phyloP scores from a whole-genome alignment of 2,888 invertebrate species.

The Meiosimyza decipiens region DNA sequence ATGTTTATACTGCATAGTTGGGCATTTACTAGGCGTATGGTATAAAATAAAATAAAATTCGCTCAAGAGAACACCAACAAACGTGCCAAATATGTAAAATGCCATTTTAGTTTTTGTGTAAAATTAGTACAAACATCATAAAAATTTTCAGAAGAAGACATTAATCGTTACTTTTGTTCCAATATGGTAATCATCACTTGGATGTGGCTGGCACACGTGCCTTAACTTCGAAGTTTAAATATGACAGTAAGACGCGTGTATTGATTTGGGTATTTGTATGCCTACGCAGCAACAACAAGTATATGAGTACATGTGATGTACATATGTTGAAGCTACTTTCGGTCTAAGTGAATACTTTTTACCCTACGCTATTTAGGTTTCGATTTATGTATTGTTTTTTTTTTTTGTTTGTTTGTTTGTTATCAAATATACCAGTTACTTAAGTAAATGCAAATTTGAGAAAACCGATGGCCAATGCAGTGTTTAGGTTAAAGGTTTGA shows the following conservation, averaged over 20 bases:
- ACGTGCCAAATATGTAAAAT: constrained; percentile 7
- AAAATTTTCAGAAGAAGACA: neutral
- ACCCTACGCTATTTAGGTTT: neutral
- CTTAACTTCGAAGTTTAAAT: too few relatives aligned
- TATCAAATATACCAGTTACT: too few relatives aligned
- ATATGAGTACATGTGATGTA: neutral
- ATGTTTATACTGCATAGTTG: too few relatives aligned
- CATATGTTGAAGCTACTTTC: too few relatives aligned
- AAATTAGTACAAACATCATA: neutral
- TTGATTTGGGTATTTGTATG: too few relatives aligned
- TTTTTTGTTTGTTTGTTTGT: neutral
- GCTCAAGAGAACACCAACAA: neutral
- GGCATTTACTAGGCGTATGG: too few relatives aligned
- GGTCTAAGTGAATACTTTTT: neutral
- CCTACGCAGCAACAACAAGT: neutral
- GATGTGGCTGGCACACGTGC: too few relatives aligned
- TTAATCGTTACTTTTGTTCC: constrained; percentile 8
- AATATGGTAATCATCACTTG: too few relatives aligned
- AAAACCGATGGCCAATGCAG: too few relatives aligned
- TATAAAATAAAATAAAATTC: neutral
- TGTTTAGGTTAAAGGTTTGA: too few relatives aligned
- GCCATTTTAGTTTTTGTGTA: neutral
- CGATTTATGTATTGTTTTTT: neutral
- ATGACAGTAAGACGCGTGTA: too few relatives aligned
- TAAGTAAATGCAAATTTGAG: too few relatives aligned